Evolutionary conservation across 92 coral and sea anemone genomes (phyloP).

Genomic region (Siderastrea radians): DNA sequence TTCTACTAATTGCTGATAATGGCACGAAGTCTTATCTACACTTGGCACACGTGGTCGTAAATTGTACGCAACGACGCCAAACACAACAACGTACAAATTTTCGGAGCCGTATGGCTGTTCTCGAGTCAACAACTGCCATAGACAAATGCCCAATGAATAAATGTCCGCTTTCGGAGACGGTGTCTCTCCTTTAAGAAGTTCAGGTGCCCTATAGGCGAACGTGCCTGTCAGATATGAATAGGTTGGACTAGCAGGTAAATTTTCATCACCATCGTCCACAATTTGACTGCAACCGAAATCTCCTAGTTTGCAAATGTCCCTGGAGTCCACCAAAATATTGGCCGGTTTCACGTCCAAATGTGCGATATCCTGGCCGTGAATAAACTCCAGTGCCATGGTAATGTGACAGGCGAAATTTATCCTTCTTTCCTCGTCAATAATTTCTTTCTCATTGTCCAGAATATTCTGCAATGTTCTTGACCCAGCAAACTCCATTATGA

Average conservation of each 20-base stretch:
- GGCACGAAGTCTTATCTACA: conserved; percentile 57
- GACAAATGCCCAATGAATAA: conserved; percentile 94
- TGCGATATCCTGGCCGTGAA: conserved; percentile 91
- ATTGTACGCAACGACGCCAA: conserved; percentile 97
- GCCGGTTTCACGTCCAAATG: conserved; percentile 99
- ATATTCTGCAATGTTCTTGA: conserved; percentile 84
- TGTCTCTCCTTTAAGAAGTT: conserved; percentile 92
- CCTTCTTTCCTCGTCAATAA: conserved; percentile 80
- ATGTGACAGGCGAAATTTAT: conserved; percentile 87
- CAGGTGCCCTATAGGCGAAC: conserved; percentile 98
- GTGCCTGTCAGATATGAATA: conserved; percentile 97
- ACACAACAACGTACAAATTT: conserved; percentile 94
- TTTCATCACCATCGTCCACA: conserved; percentile 86
- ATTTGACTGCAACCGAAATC: conserved; percentile 98
- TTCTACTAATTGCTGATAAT: conserved; percentile 85
- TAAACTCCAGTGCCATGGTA: conserved; percentile 84
- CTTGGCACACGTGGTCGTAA: conserved; percentile 93
- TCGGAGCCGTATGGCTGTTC: conserved; percentile 97
- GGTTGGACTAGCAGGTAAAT: conserved; percentile 99
- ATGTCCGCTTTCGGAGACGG: conserved; percentile 98
- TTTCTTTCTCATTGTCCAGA: conserved; percentile 84
- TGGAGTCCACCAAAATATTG: conserved; percentile 87
- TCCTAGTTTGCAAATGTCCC: conserved; percentile 91
- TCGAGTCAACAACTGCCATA: conserved; percentile 93
- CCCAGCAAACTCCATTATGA: conserved; percentile 98